Conservation (phyloP, 1,140 invertebrate genomes). For the Ips typographus region DNA sequence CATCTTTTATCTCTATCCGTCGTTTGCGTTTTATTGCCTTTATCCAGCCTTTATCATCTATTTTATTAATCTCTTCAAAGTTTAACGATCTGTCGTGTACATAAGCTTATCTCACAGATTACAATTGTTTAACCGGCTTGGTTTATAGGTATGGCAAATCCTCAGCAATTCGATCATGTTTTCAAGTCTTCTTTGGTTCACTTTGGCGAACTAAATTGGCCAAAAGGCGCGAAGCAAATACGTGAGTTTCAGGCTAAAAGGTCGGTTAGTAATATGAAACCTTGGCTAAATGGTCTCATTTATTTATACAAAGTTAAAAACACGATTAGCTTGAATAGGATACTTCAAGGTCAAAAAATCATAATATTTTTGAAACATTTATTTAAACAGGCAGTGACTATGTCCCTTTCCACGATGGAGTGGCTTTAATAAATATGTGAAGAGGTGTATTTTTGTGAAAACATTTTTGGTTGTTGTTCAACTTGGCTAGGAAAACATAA, state of each 20-base stretch:
- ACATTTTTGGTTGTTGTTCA: no score
- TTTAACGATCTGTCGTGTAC: conserved; percentile 19
- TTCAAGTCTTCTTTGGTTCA: no score
- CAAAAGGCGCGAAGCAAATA: neutral
- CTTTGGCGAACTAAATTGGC: neutral
- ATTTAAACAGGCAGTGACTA: neutral
- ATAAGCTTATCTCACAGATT: conserved; percentile 8
- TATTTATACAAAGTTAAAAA: conserved; percentile 11
- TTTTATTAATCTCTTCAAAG: conserved; percentile 30
- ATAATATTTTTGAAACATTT: conserved; percentile 7
- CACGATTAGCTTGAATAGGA: conserved; percentile 1
- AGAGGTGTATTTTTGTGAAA: no score
- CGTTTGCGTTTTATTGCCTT: conserved; percentile 15
- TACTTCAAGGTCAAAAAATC: conserved; percentile 15
- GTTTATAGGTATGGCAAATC: neutral
- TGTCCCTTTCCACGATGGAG: no score
- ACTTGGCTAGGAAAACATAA: no score
- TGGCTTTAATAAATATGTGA: no score
- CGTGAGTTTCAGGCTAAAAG: conserved; percentile 9
- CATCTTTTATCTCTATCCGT: conserved; percentile 19
- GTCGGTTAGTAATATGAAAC: conserved; percentile 7
- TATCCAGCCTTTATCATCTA: conserved; percentile 17
- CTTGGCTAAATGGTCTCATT: conserved; percentile 5
- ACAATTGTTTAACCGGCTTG: conserved; percentile 12
- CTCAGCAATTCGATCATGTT: neutral